phyloP scores from a whole-genome alignment of 2,888 invertebrate genomes.

The Brenthis daphne region DNA sequence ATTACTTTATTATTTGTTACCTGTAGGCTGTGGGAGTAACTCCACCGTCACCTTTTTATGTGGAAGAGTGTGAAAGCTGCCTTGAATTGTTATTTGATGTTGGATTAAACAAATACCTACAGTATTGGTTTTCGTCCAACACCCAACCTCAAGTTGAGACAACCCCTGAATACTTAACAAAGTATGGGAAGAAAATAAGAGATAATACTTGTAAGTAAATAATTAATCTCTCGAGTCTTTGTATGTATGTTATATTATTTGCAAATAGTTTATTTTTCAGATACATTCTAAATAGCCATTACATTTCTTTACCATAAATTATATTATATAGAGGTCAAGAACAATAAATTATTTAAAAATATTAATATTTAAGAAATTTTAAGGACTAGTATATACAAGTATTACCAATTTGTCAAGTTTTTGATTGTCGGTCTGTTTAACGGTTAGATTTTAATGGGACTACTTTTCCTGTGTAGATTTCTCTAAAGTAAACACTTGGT shows the following conservation, averaged over 20 bases:
- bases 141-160: slow-evolving; percentile 83
- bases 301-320: too few species aligned
- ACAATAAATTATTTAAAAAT: too few species aligned
- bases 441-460: too few species aligned
- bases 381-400: too few species aligned
- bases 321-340: too few species aligned
- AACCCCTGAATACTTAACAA: slow-evolving; percentile 65
- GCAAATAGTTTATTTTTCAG: not conserved
- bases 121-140: slow-evolving; percentile 86
- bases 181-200: slow-evolving; percentile 64
- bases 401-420: not conserved
- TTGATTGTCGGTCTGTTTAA: too few species aligned
- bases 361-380: too few species aligned
- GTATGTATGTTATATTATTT: too few species aligned
- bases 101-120: slow-evolving; percentile 87
- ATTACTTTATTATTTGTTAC: not conserved
- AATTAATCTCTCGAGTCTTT: not conserved
- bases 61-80: slow-evolving; percentile 95
- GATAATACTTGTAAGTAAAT: slow-evolving; percentile 59
- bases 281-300: not conserved
- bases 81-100: slow-evolving; percentile 89
- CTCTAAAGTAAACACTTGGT: too few species aligned
- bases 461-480: too few species aligned
- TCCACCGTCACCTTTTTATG: slow-evolving; percentile 91
- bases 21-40: slow-evolving; percentile 82